Evolutionary conservation across 2,113 vertebrate species (phyloP).

Genomic region (Apeltes quadracus): DNA sequence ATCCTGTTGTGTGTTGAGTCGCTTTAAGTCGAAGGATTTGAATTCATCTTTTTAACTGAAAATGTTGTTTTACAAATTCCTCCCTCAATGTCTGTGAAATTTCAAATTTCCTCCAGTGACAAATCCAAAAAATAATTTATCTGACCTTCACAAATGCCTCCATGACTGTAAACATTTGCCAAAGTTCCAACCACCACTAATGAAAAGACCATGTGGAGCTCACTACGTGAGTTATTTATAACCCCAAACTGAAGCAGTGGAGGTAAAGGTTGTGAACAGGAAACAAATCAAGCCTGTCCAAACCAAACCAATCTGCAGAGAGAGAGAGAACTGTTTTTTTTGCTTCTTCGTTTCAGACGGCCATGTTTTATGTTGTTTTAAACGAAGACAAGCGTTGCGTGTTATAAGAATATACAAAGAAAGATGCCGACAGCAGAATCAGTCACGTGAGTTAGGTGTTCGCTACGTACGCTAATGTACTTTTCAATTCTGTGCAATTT

Average conservation of each 20-base stretch:
- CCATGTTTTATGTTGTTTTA: background rate
- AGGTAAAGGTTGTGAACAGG: too few species aligned
- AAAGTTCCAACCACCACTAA: background rate
- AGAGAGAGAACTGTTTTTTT: background rate
- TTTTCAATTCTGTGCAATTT: background rate
- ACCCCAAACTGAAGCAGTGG: constrained; percentile 2
- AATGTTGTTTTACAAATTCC: background rate
- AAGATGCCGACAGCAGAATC: background rate
- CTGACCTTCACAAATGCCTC: background rate
- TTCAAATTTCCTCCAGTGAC: background rate
- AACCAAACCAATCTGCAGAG: too few species aligned
- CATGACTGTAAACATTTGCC: background rate
- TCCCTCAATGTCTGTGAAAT: background rate
- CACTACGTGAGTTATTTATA: background rate
- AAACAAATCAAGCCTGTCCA: too few species aligned
- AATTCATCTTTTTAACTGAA: background rate
- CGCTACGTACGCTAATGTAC: background rate
- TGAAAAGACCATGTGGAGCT: background rate
- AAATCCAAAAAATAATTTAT: background rate
- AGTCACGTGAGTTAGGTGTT: background rate
- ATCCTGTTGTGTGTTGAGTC: background rate
- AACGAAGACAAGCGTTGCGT: background rate
- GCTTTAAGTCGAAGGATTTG: background rate
- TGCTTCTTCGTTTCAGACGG: background rate
- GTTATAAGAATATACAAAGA: background rate